Evolutionary conservation across 2,113 vertebrate species (phyloP), one percentile per base, ranked within the genome.

Genomic region (Hiodon tergisus): DNA sequence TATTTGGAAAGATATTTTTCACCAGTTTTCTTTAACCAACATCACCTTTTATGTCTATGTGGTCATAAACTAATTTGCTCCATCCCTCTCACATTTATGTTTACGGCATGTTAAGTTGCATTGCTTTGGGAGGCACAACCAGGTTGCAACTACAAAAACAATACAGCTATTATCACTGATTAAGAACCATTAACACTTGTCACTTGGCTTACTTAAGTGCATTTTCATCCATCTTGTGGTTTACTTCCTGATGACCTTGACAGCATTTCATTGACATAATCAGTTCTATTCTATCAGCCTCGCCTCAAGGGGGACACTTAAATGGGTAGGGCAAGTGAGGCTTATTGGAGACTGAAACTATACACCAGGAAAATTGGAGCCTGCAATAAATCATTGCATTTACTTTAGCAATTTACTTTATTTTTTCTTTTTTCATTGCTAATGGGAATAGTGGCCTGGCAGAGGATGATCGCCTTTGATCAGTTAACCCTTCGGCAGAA

Each of bases 351-450:
- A 81, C 81, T 55, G 68, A 62, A 70, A 71, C 81, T 69, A 80
- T 79, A 84, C 79, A 86, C 84, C 88, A 82, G 65, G 78, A 68
- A 81, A 87, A 86, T 86, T 80, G 82, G 87, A 88, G 81, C 78
- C 79, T 80, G 77, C 83, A 84, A 85, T 87, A 85, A 87, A 80
- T 74, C 81, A 85, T 78, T 80, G 73, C 80, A 77, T 85, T 85
- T 31, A 31, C 31, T 31, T 31, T 31, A 1, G 31, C 31, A 31
- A 31, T 31, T 31, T 31, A 31, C 31, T 31, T 31, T 82, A 79
- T 80, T 8, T 4, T 6, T 6, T 9, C 46, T 80, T 76, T 79
- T 79, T 86, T 84, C 83, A 80, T 69, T 4, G 70, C 81, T 77
- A 57, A n/a, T 60, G 75, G 58, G 76, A 81, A 74, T 71, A 17